These are phyloP conservation scores for Lagocephalus sceleratus DNA, from an alignment of 2,797 vertebrate genomes.

Conservation along the genomic window DNA sequence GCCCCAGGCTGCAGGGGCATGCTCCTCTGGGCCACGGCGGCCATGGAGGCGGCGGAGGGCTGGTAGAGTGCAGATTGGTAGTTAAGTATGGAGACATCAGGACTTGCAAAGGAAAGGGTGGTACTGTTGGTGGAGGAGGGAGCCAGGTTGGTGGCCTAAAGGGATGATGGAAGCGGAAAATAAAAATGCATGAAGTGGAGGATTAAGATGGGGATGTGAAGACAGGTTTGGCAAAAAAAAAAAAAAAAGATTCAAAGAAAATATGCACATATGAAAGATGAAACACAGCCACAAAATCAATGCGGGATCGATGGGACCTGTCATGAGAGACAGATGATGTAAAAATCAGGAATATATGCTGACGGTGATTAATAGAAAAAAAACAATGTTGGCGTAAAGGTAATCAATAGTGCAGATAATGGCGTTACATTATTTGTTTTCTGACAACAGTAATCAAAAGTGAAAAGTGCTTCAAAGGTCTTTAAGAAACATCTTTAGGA, in stretches of 20 bases:
- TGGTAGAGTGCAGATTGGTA: constrained; percentile 98
- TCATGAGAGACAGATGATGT: constrained; percentile 29
- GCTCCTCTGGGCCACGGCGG: constrained; percentile 94
- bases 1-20: constrained; percentile 93
- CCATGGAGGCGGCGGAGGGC: constrained; percentile 95
- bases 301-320: constrained; percentile 18
- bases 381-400: background rate
- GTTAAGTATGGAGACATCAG: constrained; percentile 97
- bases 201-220: constrained; percentile 22
- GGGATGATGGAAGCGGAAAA: constrained; percentile 84
- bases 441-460: no score
- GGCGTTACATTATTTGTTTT: background rate
- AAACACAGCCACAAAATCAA: constrained; percentile 14
- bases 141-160: constrained; percentile 92
- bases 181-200: constrained; percentile 71
- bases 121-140: constrained; percentile 95
- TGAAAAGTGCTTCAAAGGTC: no score
- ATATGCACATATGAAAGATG: constrained; percentile 10
- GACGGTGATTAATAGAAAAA: constrained; percentile 53
- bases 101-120: constrained; percentile 95
- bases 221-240: background rate
- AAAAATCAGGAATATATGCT: constrained; percentile 41
- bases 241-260: constrained; percentile 5
- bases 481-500: background rate
- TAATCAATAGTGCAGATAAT: background rate